Evolutionary conservation across 2,888 invertebrate genomes (phyloP), one percentile per base, ranked within the genome.

Genomic region (Copidosoma aretas): DNA sequence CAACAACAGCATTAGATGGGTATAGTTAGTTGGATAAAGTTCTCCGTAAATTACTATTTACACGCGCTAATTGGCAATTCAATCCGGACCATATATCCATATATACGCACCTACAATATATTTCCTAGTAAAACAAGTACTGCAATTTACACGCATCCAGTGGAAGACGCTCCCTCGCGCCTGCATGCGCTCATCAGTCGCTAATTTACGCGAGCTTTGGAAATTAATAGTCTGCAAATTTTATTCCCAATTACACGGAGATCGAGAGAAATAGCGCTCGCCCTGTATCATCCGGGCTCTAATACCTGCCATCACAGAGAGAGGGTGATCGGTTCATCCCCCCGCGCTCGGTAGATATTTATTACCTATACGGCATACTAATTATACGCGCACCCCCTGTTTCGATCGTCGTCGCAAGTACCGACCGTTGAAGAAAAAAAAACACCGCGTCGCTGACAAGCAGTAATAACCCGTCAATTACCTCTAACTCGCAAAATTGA

Each of bases 61-160:
- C 65, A 67, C 71, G 49, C 60, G 39, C 60, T 71, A 71, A 71
- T 71, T 71, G 71, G 67, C 67, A 71, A 71, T 67, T 69, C 68
- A 67, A 71, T 71, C 61, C 71, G 4, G n/a, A 3, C 8, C 32
- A 8, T 41, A 57, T 56, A 61, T 41, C 57, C 61, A 53, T 8
- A 8, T 41, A 57, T 56, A 61, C 49, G 60, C 61, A 53, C 60
- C 60, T 63, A 66, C 62, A 65, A 68, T 66, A 60, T 66, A 68
- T 66, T 68, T 49, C 60, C 52, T 21, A 52, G 63, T 56, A 53
- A 65, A 68, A 64, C 68, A 68, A 71, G 66, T 64, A 67, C 67
- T 66, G 56, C 64, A 71, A 71, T 71, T 68, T 32, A 32, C 32
- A 32, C 32, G 32, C 3, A 32, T 32, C 4, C 32, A 32, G 32